Evolutionary conservation across 1,140 invertebrate species (phyloP).

Genomic region (Lucilia sericata): DNA sequence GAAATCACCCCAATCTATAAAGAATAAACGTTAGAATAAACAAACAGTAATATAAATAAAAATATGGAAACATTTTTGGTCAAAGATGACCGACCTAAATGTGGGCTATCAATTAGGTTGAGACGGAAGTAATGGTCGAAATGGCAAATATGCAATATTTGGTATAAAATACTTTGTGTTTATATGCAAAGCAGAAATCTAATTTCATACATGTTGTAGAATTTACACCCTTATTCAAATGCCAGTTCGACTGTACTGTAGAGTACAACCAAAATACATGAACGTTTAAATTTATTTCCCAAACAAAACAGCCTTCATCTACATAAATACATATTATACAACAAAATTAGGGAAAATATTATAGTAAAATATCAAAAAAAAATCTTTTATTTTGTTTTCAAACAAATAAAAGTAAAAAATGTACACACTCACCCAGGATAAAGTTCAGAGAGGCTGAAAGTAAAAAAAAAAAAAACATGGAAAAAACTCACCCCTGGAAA

Average conservation of each 20-base stretch:
- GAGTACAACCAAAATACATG: no score
- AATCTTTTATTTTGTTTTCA: not conserved
- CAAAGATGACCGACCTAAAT: no score
- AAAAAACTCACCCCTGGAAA: constrained; percentile 63
- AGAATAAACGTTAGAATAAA: not conserved
- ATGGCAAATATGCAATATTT: no score
- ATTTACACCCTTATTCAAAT: no score
- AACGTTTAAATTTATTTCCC: not conserved
- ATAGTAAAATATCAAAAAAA: constrained; percentile 39
- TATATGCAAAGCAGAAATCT: no score
- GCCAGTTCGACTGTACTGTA: no score
- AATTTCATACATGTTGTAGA: no score
- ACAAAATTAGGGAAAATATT: constrained; percentile 7
- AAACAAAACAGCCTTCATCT: constrained; percentile 17
- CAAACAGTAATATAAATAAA: not conserved
- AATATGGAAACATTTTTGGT: not conserved
- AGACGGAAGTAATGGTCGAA: no score
- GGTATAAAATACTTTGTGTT: no score
- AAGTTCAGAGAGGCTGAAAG: constrained; percentile 34
- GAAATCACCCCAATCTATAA: constrained; percentile 36
- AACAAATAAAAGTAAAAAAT: constrained; percentile 63
- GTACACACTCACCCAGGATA: constrained; percentile 47
- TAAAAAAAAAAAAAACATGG: constrained; percentile 46
- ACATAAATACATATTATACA: constrained; percentile 21
- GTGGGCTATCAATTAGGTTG: no score